phyloP scores from a whole-genome alignment of 2,797 vertebrate species.

The Distichodus sexfasciatus region DNA sequence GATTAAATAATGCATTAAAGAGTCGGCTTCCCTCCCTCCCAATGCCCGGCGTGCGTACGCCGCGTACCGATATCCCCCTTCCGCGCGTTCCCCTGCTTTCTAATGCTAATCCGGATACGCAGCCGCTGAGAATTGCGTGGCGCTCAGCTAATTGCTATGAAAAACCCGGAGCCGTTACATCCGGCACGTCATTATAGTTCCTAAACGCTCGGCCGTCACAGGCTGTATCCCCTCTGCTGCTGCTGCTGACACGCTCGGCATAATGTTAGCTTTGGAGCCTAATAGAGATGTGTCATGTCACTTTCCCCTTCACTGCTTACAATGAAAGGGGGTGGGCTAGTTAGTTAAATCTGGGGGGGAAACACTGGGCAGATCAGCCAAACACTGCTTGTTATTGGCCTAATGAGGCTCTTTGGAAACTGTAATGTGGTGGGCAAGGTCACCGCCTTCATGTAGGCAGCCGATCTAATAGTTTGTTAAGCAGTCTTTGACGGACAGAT shows the following conservation, averaged over 20 bases:
- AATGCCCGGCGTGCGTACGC: constrained; percentile 57
- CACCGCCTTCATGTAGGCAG: neutral
- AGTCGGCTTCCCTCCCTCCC: constrained; percentile 41
- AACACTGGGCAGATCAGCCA: constrained; percentile 30
- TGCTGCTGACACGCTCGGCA: neutral
- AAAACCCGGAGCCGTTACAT: constrained; percentile 52
- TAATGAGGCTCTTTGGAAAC: constrained; percentile 7
- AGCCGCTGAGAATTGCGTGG: constrained; percentile 51
- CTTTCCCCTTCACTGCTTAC: constrained; percentile 23
- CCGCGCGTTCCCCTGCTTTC: constrained; percentile 53
- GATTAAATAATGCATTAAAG: constrained; percentile 54
- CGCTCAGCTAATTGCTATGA: constrained; percentile 55
- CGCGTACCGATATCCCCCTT: constrained; percentile 51
- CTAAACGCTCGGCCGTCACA: constrained; percentile 49
- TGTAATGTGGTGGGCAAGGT: neutral
- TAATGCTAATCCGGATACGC: constrained; percentile 58
- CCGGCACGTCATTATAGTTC: constrained; percentile 43
- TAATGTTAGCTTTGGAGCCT: constrained; percentile 7
- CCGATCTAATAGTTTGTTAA: too few species aligned
- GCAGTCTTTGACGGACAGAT: too few species aligned
- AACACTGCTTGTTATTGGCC: neutral
- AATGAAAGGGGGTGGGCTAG: neutral
- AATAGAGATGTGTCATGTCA: constrained; percentile 7
- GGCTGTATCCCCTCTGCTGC: constrained; percentile 42
- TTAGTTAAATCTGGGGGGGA: constrained; percentile 12